Conservation (phyloP, 1,140 invertebrate species). For the Piezodorus guildinii region DNA sequence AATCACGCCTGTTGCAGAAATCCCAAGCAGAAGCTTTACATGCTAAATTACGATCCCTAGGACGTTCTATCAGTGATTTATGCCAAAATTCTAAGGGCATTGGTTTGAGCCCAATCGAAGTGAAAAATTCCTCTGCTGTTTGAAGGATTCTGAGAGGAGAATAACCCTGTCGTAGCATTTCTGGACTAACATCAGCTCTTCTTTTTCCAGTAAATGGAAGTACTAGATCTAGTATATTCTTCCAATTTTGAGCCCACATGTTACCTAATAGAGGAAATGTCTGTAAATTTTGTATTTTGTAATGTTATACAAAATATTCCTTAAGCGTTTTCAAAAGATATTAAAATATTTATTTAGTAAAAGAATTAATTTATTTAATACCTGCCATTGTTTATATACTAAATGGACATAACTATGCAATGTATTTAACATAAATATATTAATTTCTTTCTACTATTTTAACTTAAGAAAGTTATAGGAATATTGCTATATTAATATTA, state of each 20-base stretch:
- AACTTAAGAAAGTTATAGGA: no score
- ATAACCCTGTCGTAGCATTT: constrained; percentile 60
- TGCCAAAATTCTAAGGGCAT: constrained; percentile 71
- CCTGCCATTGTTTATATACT: no score
- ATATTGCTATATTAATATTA: no score
- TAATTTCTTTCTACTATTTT: no score
- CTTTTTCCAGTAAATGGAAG: constrained; percentile 61
- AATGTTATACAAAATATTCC: no score
- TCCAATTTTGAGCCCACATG: constrained; percentile 77
- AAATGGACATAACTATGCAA: no score
- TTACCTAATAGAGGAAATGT: constrained; percentile 38
- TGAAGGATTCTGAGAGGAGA: constrained; percentile 64
- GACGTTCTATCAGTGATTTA: constrained; percentile 59
- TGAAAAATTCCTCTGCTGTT: constrained; percentile 69
- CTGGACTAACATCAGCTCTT: constrained; percentile 59
- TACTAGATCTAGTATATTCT: constrained; percentile 62
- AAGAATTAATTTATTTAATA: no score
- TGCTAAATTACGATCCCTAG: constrained; percentile 55
- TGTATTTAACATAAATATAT: no score
- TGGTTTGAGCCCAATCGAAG: constrained; percentile 61
- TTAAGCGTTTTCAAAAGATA: no score
- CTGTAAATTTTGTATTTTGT: no score
- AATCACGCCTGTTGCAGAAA: constrained; percentile 72
- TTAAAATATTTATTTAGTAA: no score
- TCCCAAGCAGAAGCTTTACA: constrained; percentile 84